phyloP scores from a whole-genome alignment of 2,113 vertebrate genomes.

The Campylorhamphus procurvoides region DNA sequence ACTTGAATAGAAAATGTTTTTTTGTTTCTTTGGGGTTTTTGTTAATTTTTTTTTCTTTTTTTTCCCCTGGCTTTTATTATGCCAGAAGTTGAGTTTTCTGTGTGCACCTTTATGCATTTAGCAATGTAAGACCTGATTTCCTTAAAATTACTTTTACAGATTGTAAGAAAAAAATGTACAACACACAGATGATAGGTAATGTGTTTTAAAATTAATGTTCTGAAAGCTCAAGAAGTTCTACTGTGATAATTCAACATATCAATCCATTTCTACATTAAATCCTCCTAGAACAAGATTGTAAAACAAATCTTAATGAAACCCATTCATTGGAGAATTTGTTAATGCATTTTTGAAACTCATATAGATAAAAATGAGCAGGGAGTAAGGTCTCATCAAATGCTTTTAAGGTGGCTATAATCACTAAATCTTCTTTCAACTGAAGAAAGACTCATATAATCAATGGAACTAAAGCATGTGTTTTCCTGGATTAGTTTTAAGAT shows the following conservation, averaged over 20 bases:
- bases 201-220: conserved; percentile 42
- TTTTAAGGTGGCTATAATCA: conserved; percentile 14
- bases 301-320: conserved; percentile 38
- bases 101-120: not conserved
- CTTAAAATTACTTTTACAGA: conserved; percentile 16
- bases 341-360: conserved; percentile 15
- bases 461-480: not conserved
- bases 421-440: conserved; percentile 16
- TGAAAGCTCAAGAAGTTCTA: conserved; percentile 12
- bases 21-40: not conserved
- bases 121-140: not conserved
- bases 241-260: not conserved
- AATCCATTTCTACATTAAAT: conserved; percentile 33
- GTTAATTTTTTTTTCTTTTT: not conserved
- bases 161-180: not conserved
- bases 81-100: not conserved
- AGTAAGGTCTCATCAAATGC: not conserved
- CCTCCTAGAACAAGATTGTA: not conserved
- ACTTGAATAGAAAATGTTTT: not conserved
- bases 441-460: not conserved
- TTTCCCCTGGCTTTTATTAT: not conserved
- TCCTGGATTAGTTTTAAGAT: not conserved
- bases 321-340: conserved; percentile 35
- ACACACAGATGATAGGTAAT: not conserved
- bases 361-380: not conserved